phyloP scores from a whole-genome alignment of 2,888 invertebrate species.

The Piscicola geometra region DNA sequence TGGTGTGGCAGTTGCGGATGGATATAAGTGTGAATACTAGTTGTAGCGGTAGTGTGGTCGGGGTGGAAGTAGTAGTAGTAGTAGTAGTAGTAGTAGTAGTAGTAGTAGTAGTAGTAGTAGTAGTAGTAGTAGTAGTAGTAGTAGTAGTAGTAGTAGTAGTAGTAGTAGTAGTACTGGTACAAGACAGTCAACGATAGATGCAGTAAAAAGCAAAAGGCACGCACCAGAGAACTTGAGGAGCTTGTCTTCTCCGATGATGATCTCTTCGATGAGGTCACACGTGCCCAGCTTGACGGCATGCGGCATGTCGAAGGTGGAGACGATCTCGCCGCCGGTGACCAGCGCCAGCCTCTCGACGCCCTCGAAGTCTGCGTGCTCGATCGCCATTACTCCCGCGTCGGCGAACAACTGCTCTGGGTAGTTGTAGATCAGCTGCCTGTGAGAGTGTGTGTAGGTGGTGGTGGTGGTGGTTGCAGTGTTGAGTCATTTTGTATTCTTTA shows the following conservation, averaged over 20 bases:
- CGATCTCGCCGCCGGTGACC: conserved; percentile 96
- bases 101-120: too few relatives aligned
- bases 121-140: too few relatives aligned
- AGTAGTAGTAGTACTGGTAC: neutral
- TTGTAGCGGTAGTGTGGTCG: conserved; percentile 36
- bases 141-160: too few relatives aligned
- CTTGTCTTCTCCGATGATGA: conserved; percentile 96
- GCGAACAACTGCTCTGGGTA: conserved; percentile 99
- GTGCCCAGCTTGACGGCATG: conserved; percentile 83
- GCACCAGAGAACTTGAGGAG: conserved; percentile 80
- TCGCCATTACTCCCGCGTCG: conserved; percentile 96
- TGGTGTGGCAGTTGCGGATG: neutral
- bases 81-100: too few relatives aligned
- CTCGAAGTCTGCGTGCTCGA: conserved; percentile 99
- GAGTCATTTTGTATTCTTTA: neutral
- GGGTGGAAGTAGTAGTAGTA: too few relatives aligned
- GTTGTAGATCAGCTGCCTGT: conserved; percentile 88
- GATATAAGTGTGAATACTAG: neutral
- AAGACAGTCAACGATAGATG: neutral
- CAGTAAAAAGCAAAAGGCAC: neutral
- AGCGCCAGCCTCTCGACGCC: conserved; percentile 94
- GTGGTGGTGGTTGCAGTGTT: neutral
- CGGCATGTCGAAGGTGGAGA: conserved; percentile 93
- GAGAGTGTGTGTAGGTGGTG: neutral
- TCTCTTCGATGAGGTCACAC: conserved; percentile 91